Evolutionary conservation across 2,888 invertebrate genomes (phyloP).

Genomic region (Phengaris alcon): DNA sequence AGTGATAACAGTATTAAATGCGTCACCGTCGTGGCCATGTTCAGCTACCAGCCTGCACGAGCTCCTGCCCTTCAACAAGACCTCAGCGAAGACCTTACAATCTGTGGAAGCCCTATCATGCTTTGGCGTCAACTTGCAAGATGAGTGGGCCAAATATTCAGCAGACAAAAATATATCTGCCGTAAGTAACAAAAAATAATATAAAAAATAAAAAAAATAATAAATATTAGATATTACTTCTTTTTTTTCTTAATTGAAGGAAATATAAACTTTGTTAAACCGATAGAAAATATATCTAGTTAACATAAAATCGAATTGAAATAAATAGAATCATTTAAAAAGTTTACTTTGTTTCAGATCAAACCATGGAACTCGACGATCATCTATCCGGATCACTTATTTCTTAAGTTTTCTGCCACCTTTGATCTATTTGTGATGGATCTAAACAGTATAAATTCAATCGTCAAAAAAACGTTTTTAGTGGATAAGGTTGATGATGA

Average conservation of each 20-base stretch:
- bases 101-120: conserved; percentile 72
- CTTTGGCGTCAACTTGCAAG: conserved; percentile 54
- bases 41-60: conserved; percentile 54
- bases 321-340: background rate
- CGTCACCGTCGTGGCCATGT: conserved; percentile 74
- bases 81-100: conserved; percentile 56
- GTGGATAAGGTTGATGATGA: conserved; percentile 35
- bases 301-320: too few relatives aligned
- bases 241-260: background rate
- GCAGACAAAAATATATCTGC: conserved; percentile 44
- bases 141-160: conserved; percentile 68
- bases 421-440: conserved; percentile 58
- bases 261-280: too few relatives aligned
- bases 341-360: background rate
- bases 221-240: background rate
- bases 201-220: too few relatives aligned
- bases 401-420: conserved; percentile 60
- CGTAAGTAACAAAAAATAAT: conserved; percentile 50
- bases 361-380: conserved; percentile 52
- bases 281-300: too few relatives aligned
- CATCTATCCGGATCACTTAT: conserved; percentile 51
- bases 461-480: conserved; percentile 38
- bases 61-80: conserved; percentile 49
- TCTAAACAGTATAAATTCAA: conserved; percentile 46
- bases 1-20: conserved; percentile 62